These are phyloP conservation scores for Aphodius granarius DNA, from an alignment of 2,888 invertebrate species.

Conservation along the genomic window DNA sequence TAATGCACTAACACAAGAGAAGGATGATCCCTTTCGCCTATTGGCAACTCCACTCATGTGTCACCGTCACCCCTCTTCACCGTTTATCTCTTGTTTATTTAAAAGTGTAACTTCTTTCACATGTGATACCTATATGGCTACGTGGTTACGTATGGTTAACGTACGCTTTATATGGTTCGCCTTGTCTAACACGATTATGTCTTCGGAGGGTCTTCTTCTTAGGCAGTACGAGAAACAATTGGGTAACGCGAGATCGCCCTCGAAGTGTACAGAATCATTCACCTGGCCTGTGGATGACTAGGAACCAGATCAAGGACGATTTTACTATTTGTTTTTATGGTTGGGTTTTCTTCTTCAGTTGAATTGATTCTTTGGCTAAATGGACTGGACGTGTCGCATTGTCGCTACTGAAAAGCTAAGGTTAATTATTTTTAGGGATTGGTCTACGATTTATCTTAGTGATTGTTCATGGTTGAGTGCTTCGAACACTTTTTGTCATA, in stretches of 20 bases:
- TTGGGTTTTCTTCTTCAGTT: background rate
- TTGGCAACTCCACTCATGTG: slow-evolving; percentile 38
- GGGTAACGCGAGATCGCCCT: background rate
- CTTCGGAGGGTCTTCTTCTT: background rate
- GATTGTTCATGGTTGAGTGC: background rate
- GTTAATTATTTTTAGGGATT: background rate
- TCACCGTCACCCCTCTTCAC: slow-evolving; percentile 36
- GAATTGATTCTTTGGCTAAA: background rate
- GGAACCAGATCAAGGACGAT: background rate
- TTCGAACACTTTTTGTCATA: too few species aligned
- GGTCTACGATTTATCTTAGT: background rate
- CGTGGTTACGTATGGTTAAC: background rate
- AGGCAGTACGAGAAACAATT: background rate
- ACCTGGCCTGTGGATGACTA: background rate
- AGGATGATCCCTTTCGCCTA: slow-evolving; percentile 26
- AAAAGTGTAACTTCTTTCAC: slow-evolving; percentile 48
- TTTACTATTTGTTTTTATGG: background rate
- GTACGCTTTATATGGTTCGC: background rate
- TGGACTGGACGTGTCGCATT: background rate
- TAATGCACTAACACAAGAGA: slow-evolving; percentile 26
- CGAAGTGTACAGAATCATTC: background rate
- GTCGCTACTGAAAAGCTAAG: background rate
- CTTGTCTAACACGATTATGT: background rate
- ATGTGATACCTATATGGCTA: background rate
- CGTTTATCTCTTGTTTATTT: slow-evolving; percentile 47